A percentile compares a stretch with the other conserved stretches of the same genome.
Conservation (phyloP, 2,888 invertebrate genomes). For the Leucania comma region DNA sequence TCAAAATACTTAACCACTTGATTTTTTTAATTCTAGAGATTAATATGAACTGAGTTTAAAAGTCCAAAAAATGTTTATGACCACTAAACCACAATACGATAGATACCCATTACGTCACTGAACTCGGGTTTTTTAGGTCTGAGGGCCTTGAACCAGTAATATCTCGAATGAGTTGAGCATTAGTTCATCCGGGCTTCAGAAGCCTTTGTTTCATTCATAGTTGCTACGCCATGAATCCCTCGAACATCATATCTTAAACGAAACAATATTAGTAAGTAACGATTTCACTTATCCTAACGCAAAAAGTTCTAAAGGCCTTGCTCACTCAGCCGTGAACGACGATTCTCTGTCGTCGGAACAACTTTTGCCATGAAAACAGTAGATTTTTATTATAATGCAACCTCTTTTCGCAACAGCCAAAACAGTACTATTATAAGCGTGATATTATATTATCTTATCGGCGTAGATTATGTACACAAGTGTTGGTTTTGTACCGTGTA, state of each 20-base stretch:
- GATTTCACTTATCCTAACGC: constrained; percentile 64
- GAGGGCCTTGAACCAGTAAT: constrained; percentile 64
- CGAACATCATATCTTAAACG: constrained; percentile 55
- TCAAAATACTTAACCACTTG: too few species aligned
- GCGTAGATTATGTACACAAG: constrained; percentile 88
- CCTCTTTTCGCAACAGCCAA: constrained; percentile 62
- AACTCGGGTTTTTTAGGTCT: constrained; percentile 41
- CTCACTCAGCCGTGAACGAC: constrained; percentile 65
- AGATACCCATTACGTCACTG: constrained; percentile 57
- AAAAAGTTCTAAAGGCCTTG: constrained; percentile 67
- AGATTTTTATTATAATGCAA: constrained; percentile 64
- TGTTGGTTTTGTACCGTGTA: constrained; percentile 82
- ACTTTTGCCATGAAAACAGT: constrained; percentile 66
- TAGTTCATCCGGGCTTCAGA: constrained; percentile 57
- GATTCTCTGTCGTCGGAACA: constrained; percentile 59
- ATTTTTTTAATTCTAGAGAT: not conserved
- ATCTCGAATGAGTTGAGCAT: constrained; percentile 58
- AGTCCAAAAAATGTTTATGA: constrained; percentile 52
- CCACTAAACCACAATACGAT: constrained; percentile 38
- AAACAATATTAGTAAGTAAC: constrained; percentile 65
- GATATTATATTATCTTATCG: constrained; percentile 85
- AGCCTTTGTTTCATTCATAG: constrained; percentile 56
- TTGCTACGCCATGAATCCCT: constrained; percentile 54
- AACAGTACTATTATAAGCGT: constrained; percentile 67
- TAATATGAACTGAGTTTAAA: not conserved